Base-by-base conservation (phyloP, 2,113 vertebrate species). In the Apodemus speciosus region DNA sequence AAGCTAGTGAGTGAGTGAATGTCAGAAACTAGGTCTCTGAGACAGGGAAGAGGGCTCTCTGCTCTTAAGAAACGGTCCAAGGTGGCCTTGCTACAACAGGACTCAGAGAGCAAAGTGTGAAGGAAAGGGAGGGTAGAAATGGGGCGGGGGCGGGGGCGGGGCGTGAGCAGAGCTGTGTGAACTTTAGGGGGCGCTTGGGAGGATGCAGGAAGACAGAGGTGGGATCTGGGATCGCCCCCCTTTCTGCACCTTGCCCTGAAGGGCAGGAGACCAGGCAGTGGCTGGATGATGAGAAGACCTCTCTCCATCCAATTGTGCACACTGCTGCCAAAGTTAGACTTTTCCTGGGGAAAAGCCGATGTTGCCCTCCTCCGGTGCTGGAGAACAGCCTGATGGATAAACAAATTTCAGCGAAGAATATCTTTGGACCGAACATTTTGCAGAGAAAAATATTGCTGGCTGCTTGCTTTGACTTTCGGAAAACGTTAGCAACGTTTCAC, bases 351-450 rank as follows among this genome's bases (percentile, higher is more conserved):
- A 93, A 40, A 91, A 93, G 76, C 40, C 60, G 30, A 49, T 71
- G 53, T 92, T 81, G 49, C 81, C 53, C 69, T 15, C 9, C 11
- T 79, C 73, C 64, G 68, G 40, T 66, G 64, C 92, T 68, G 40
- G 86, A 73, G 68, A 87, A 49, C 56, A 92, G 49, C 49, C 38
- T 84, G 53, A 71, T 49, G 40, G 46, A 90, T 81, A 90, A 80
- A 53, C 72, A 71, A 40, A 84, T 77, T 87, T 13, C 79, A 91
- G 21, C 72, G 89, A 83, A 89, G 79, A 84, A 10, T 90, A 76
- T 71, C 93, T 95, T 89, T 51, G 88, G 38, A 76, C 46, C 30
- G 14, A 86, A 46, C 18, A 30, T 38, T 88, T 95, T 87, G 72
- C 75, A 77, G 73, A 92, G 88, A 91, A 88, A 88, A 86, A 76